Evolutionary conservation across 1,140 invertebrate species (phyloP).

Genomic region (Caenorhabditis tropicalis): DNA sequence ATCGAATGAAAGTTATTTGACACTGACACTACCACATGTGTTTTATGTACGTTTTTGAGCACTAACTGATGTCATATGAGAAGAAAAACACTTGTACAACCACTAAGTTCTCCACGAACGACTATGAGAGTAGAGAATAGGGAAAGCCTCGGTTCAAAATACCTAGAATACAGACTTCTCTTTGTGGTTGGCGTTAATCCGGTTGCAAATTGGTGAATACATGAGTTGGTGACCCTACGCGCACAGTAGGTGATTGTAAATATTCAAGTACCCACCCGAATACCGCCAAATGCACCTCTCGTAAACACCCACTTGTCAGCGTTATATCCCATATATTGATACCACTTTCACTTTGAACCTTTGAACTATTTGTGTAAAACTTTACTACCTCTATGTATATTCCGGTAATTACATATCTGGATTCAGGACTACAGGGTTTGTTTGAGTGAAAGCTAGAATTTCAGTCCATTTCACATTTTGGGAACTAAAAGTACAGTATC

Average conservation of each 20-base stretch:
- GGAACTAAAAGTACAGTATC: too few species aligned
- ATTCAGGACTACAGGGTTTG: background rate
- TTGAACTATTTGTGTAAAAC: background rate
- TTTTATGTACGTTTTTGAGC: background rate
- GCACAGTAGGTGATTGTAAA: slow-evolving; percentile 33
- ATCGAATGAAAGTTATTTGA: slow-evolving; percentile 14
- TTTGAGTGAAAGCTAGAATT: too few species aligned
- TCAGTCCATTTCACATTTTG: background rate
- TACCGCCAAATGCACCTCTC: slow-evolving; percentile 5
- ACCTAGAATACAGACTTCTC: background rate
- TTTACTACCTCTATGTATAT: slow-evolving; percentile 33
- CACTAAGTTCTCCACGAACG: slow-evolving; percentile 23
- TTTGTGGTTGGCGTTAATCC: background rate
- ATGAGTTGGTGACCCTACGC: background rate
- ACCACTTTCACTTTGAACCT: slow-evolving; percentile 6
- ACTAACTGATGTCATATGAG: slow-evolving; percentile 16
- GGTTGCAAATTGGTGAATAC: background rate
- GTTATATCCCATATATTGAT: background rate
- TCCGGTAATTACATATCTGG: background rate
- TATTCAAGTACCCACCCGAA: slow-evolving; percentile 38
- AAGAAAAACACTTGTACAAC: background rate
- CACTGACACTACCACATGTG: slow-evolving; percentile 2
- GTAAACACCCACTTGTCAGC: slow-evolving; percentile 1
- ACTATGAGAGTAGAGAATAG: slow-evolving; percentile 35
- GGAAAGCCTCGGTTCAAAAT: background rate